Base-by-base conservation (phyloP, 2,797 vertebrate genomes). In the Dermochelys coriacea region DNA sequence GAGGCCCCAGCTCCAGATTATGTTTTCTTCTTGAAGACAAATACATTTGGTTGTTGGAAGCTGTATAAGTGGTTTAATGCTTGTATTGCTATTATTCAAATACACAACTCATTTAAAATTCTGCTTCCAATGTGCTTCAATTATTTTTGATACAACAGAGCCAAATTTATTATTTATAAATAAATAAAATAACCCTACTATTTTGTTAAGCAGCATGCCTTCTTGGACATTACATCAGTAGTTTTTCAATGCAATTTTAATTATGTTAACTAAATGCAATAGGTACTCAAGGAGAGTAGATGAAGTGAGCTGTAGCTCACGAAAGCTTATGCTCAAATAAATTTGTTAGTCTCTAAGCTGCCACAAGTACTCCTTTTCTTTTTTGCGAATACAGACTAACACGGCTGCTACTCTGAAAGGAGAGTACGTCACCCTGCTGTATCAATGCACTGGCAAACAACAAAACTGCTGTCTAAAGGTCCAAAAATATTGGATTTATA, bases 21-120 rank as follows among this genome's bases (percentile, higher is more conserved):
- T 29, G 23, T 54, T 80, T 49, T 5, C 15, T 25, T 74, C 0
- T 0, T 47, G 31, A 64, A 45, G 2, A 82, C 61, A 79, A 87
- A 51, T 16, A 37, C 21, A 37, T 3, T 19, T 37, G 21, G 2
- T 41, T 75, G 82, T 75, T 51, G 61, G 37, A 84, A 93, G 61
- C 4, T 12, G n/a, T 0, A 0, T 64, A 61, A 71, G 31, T n/a
- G 19, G 45, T 14, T 59, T 85, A 88, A 86, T 64, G 50, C 51
- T 47, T 89, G 47, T 57, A 82, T 4, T 34, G 12, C 52, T 18
- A 9, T 51, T 41, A 16, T 78, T n/a, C 16, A 87, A 85, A 74
- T 34, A 34, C 2, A 12, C 77, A 90, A 84, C 19, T 18, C 7
- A 64, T 10, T 85, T 84, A 14, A 89, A 93, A 93, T 64, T 10